Percentiles rank a stretch among this genome's conserved stretches.
Conservation (phyloP, 2,113 vertebrate species). For the Oceanodroma tethys region DNA sequence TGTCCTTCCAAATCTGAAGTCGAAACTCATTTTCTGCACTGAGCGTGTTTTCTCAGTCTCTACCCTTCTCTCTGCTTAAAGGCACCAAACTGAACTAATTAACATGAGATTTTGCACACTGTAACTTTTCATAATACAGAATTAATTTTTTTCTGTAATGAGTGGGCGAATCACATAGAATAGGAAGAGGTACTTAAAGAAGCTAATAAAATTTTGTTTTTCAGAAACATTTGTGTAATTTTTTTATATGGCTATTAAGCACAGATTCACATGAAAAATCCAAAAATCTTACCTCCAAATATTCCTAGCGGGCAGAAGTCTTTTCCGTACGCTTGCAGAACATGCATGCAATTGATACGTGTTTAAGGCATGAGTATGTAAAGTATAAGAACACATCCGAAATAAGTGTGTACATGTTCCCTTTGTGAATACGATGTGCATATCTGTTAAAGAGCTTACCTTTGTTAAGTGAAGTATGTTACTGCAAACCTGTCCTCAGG, state of each 20-base stretch:
- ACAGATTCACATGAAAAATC: not conserved
- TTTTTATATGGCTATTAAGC: not conserved
- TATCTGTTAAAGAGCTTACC: not conserved
- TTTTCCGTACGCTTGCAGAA: not conserved
- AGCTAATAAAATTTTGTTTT: not conserved
- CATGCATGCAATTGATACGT: not conserved
- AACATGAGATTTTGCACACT: not conserved
- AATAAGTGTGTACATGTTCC: not conserved
- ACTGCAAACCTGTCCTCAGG: not conserved
- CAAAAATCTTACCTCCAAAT: not conserved
- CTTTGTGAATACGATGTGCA: not conserved
- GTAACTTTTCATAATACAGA: not conserved
- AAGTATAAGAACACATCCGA: not conserved
- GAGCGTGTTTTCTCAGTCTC: not conserved
- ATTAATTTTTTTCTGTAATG: not conserved
- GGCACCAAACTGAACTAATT: not conserved
- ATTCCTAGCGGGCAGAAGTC: not conserved
- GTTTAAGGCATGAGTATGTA: not conserved
- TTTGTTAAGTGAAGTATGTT: not conserved
- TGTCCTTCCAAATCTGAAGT: slow-evolving; percentile 25
- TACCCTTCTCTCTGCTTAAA: not conserved
- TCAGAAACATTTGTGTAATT: not conserved
- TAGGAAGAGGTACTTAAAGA: not conserved
- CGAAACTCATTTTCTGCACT: not conserved
- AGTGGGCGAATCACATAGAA: not conserved